Evolutionary conservation across 2,888 invertebrate genomes (phyloP).

Genomic region (Netelia fuscicornis): DNA sequence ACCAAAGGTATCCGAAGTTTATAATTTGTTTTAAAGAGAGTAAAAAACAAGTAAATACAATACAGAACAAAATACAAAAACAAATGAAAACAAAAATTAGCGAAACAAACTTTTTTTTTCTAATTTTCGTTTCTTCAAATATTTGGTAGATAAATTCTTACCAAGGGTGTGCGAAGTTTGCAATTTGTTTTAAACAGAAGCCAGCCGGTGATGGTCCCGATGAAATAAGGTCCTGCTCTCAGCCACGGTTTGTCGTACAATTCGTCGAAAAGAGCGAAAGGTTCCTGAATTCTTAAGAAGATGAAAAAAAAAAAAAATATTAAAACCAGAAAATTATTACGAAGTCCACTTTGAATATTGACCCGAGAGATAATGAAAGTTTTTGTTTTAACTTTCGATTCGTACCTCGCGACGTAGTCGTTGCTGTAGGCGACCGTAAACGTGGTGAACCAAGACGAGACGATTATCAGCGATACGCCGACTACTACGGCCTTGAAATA

Average conservation of each 20-base stretch:
- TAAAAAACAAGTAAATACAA: too few relatives aligned
- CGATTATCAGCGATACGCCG: constrained; percentile 87
- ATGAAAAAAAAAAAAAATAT: constrained; percentile 10
- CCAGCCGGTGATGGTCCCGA: constrained; percentile 92
- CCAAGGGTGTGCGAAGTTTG: constrained; percentile 85
- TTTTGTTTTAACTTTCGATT: background rate
- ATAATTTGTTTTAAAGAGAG: too few relatives aligned
- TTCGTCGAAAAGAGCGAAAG: constrained; percentile 93
- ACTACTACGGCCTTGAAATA: constrained; percentile 88
- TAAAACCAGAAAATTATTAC: background rate
- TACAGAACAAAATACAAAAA: too few relatives aligned
- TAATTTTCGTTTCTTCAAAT: background rate
- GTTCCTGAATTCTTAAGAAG: constrained; percentile 88
- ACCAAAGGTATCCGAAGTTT: too few relatives aligned
- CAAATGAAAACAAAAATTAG: too few relatives aligned
- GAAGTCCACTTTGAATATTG: too few relatives aligned
- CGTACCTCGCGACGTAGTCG: constrained; percentile 87
- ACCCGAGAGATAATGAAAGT: background rate
- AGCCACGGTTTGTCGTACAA: constrained; percentile 95
- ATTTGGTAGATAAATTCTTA: constrained; percentile 63
- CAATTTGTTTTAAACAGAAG: constrained; percentile 89
- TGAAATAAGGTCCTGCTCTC: constrained; percentile 92
- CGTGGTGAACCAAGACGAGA: constrained; percentile 91
- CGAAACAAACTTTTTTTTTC: background rate
- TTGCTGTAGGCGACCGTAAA: constrained; percentile 91